Evolutionary conservation across 2,113 vertebrate species (phyloP).

Genomic region (Ctenomys sociabilis): DNA sequence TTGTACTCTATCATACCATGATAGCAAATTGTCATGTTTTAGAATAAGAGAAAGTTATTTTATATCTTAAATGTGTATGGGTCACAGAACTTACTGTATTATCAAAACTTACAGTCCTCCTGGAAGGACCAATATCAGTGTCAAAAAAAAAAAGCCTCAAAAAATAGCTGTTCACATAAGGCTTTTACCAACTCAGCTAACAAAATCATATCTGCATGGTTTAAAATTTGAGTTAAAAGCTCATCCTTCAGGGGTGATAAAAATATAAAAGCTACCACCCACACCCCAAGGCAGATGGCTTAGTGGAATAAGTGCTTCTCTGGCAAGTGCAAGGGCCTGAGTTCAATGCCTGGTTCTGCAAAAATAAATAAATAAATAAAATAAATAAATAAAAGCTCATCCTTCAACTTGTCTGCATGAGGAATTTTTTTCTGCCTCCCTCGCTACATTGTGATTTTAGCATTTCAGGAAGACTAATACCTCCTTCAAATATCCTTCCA

Average conservation of each 20-base stretch:
- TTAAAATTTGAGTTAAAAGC: constrained; percentile 24
- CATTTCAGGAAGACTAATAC: constrained; percentile 6
- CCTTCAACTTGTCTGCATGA: not conserved
- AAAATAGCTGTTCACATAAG: not conserved
- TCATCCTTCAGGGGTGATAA: not conserved
- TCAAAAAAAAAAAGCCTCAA: not conserved
- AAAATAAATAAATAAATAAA: too few relatives aligned
- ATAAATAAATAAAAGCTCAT: too few relatives aligned
- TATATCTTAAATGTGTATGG: not conserved
- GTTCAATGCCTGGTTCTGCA: too few relatives aligned
- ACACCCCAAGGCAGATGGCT: too few relatives aligned
- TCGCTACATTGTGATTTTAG: not conserved
- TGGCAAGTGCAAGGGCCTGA: too few relatives aligned
- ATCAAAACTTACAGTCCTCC: not conserved
- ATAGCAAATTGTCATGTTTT: not conserved
- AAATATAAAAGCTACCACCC: too few relatives aligned
- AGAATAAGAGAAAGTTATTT: constrained; percentile 21
- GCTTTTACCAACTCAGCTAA: not conserved
- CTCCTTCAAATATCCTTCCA: not conserved
- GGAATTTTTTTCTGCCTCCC: constrained; percentile 15
- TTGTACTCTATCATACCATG: not conserved
- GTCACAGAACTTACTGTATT: not conserved
- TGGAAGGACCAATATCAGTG: not conserved
- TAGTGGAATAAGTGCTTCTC: not conserved
- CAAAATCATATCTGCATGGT: constrained; percentile 20